Percentiles rank a stretch among this genome's conserved stretches.
Evolutionary conservation across 1,140 invertebrate genomes (phyloP).

Genomic region (Leptestheria dahalacensis): DNA sequence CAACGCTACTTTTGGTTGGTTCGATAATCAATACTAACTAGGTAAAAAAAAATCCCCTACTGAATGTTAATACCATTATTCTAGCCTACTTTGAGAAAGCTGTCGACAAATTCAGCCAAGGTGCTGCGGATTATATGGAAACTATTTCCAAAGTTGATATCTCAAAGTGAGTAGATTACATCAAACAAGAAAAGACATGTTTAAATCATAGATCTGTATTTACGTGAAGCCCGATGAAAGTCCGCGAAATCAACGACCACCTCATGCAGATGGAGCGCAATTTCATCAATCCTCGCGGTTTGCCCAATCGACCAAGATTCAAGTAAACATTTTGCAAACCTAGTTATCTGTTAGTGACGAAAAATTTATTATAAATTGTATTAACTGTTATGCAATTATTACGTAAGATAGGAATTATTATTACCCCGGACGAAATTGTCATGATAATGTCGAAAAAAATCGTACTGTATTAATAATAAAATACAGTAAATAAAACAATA

Average conservation of each 20-base stretch:
- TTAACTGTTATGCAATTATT: too few relatives aligned
- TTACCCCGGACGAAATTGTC: too few relatives aligned
- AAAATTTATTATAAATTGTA: too few relatives aligned
- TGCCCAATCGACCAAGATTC: constrained; percentile 23
- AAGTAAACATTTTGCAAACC: too few relatives aligned
- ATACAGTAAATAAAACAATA: too few relatives aligned
- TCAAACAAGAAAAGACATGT: background rate
- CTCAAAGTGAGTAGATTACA: constrained; percentile 1
- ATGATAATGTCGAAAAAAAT: too few relatives aligned
- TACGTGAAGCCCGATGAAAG: constrained; percentile 23
- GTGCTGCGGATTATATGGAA: background rate
- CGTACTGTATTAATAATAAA: too few relatives aligned
- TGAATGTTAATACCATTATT: background rate
- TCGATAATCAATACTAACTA: background rate
- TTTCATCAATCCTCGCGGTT: constrained; percentile 31
- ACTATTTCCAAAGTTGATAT: background rate
- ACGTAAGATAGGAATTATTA: too few relatives aligned
- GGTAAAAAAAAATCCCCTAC: background rate
- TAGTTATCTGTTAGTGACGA: too few relatives aligned
- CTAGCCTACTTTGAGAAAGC: constrained; percentile 1
- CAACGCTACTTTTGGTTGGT: background rate
- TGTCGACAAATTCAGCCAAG: background rate
- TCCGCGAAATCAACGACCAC: constrained; percentile 34
- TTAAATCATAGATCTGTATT: background rate
- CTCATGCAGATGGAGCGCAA: constrained; percentile 32